phyloP scores from a whole-genome alignment of 2,888 invertebrate species.

The Yponomeuta evonymella region DNA sequence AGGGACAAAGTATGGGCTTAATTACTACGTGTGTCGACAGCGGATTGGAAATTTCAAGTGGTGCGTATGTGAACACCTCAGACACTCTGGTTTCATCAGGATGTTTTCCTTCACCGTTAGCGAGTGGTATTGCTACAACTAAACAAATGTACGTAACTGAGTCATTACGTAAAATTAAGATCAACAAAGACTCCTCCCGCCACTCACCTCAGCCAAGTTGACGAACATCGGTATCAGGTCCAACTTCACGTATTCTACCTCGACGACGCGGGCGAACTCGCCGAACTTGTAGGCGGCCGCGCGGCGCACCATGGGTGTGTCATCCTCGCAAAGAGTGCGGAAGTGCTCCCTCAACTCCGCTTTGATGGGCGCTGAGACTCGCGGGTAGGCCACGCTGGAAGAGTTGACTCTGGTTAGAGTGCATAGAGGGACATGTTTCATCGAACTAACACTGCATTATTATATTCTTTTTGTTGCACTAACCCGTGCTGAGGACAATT shows the following conservation, averaged over 20 bases:
- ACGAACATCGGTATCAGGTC: conserved; percentile 98
- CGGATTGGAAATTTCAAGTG: too few species aligned
- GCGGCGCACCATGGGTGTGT: conserved; percentile 99
- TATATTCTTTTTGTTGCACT: too few species aligned
- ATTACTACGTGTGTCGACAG: too few species aligned
- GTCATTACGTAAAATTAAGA: not conserved
- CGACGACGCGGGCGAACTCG: conserved; percentile 98
- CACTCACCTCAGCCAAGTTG: conserved; percentile 93
- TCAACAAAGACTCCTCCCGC: not conserved
- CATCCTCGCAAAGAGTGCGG: conserved; percentile 96
- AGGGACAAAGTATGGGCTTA: too few species aligned
- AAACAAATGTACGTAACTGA: too few species aligned
- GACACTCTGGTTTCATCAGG: too few species aligned
- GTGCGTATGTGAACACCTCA: too few species aligned
- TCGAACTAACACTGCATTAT: too few species aligned
- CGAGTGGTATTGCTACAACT: too few species aligned
- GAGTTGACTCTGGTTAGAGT: not conserved
- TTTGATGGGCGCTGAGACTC: conserved; percentile 81
- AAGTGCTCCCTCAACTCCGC: conserved; percentile 91
- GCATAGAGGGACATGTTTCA: too few species aligned
- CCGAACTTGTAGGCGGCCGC: conserved; percentile 98
- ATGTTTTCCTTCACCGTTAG: too few species aligned
- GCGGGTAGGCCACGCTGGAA: conserved; percentile 83
- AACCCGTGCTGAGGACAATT: too few species aligned
- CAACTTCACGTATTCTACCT: conserved; percentile 95